Base-by-base conservation (phyloP, 2,113 vertebrate species). In the Riparia riparia region DNA sequence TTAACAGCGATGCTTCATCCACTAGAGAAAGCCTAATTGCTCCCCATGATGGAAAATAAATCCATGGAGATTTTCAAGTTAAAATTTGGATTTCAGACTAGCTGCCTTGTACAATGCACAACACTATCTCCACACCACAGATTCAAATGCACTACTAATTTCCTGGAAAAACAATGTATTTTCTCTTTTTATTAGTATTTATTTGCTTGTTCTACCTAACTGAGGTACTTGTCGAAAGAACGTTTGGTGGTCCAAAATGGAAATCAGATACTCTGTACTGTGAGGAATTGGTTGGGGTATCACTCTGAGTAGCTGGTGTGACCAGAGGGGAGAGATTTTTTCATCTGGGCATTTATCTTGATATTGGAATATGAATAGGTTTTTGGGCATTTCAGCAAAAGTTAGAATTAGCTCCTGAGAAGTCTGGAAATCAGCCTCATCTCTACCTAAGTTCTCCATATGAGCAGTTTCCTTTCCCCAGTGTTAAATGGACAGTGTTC, bases 21-120 rank as follows among this genome's bases (percentile, higher is more conserved):
- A 66, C 94, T 82, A 80, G 76, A 97, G 95, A 96, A 97, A 97
- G 87, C 81, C 95, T 94, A 96, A 96, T 97, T 97, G 89, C 96
- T 95, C 83, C 88, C 86, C 79, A 69, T 69, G 96, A 90, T 18
- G 29, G 80, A 57, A 96, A 95, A 98, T 85, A 97, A 96, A 94
- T 91, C 92, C 31, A 12, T 86, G 53, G 84, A 82, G 90, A 85
- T 87, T 96, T 97, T 93, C 50, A 86, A 88, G 94, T 94, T 90
- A 96, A 97, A 95, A 93, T 93, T 90, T 10, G 41, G 86, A 85
- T 96, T 79, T 97, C 73, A 93, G 95, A 72, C 87, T 56, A 47
- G 24, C 53, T 85, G 60, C 12, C 15, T 83, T 93, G 56, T 89
- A 79, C 0, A 0, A 92, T 89, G 76, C 70, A 87, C 61, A 89